These are phyloP conservation scores for Lepilemur septentrionalis DNA, from an alignment of 2,797 vertebrate species.

Conservation along the genomic window DNA sequence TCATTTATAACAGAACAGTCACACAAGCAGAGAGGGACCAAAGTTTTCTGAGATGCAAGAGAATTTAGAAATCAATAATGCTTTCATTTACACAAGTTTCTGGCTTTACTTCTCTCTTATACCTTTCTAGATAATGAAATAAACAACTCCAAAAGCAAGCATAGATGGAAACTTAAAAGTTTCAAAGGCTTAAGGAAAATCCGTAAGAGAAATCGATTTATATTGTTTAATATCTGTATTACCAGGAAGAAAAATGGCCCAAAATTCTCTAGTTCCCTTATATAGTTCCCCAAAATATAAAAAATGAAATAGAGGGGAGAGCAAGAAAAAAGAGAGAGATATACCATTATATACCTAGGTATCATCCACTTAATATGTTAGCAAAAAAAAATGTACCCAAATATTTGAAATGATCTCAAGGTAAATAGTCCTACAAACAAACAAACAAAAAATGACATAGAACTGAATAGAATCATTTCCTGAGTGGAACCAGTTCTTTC, in stretches of 20 bases:
- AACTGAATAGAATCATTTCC: background rate
- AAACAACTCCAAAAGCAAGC: background rate
- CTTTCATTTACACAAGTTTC: background rate
- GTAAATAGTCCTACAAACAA: background rate
- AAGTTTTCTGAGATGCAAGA: background rate
- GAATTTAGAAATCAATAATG: background rate
- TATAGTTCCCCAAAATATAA: background rate
- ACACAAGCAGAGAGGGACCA: background rate
- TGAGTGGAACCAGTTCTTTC: background rate
- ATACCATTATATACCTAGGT: background rate
- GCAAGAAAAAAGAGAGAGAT: no score
- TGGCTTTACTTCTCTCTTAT: background rate
- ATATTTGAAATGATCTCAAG: background rate
- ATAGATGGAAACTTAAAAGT: background rate
- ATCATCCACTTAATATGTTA: background rate
- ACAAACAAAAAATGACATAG: background rate
- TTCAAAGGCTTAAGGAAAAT: background rate
- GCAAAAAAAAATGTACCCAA: background rate
- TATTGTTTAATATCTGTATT: background rate
- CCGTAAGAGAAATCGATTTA: background rate
- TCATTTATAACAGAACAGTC: background rate
- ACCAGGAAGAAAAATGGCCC: background rate
- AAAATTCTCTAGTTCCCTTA: background rate
- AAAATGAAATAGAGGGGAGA: background rate
- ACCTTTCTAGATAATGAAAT: background rate